Base-by-base conservation (phyloP, 2,113 vertebrate genomes). In the Hystrix brachyura region DNA sequence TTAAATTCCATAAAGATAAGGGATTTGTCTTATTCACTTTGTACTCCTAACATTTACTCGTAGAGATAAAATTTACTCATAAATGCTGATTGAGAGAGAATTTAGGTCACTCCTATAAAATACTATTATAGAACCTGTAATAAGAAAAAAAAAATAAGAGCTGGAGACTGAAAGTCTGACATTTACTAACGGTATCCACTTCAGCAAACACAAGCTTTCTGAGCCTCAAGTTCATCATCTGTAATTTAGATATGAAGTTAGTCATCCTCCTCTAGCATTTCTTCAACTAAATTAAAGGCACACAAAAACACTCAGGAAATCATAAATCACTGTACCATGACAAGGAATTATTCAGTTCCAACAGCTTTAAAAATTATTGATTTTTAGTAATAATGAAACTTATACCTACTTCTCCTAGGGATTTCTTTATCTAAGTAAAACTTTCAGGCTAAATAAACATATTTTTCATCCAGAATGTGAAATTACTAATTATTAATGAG, bases 401-500 rank as follows among this genome's bases (percentile, higher is more conserved):
- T 62, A 76, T 51, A 64, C 5, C 25, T 76, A 51, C 9, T 27
- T 91, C 48, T 80, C 25, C 11, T 10, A 79, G 14, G 62, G 48
- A 91, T 57, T 51, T 74, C 29, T 71, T 59, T 64, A 57, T 83
- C 12, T 72, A 43, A 53, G 12, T 57, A 92, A 78, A 88, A 92
- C 3, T 48, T 79, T 85, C 69, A 53, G 27, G 10, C 6, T 9
- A 92, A 64, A 59, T 64, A 69, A 87, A 34, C 27, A 46, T 17
- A 43, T 46, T 27, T 95, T 15, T 82, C 79, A 92, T 46, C 9
- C 27, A 53, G 19, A 94, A 86, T 64, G 21, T 86, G 8, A 92
- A 89, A 38, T 84, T 92, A 3, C 14, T 78, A 38, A 94, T 87
- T 90, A 90, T 60, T 72, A 79, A 34, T 67, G 38, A 96, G 62